phyloP scores from a whole-genome alignment of 2,113 vertebrate genomes.

The Strigops habroptila region DNA sequence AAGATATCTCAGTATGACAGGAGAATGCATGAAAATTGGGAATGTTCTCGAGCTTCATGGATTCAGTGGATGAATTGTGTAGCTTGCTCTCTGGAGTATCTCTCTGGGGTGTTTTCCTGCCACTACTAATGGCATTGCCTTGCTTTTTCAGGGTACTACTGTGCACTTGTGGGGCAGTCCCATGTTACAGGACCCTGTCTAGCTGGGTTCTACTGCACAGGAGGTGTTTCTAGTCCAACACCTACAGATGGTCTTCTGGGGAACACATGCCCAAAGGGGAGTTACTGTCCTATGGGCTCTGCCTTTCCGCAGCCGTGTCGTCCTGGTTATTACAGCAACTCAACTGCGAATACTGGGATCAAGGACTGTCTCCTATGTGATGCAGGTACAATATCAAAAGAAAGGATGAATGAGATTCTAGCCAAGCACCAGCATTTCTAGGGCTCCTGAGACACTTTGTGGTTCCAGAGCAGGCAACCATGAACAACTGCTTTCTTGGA shows the following conservation, averaged over 20 bases:
- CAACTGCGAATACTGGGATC: slow-evolving; percentile 63
- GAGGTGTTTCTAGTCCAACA: slow-evolving; percentile 64
- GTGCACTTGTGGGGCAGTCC: slow-evolving; percentile 67
- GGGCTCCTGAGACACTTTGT: not conserved
- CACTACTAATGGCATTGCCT: not conserved
- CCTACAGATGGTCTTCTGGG: slow-evolving; percentile 75
- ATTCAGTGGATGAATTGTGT: too few species aligned
- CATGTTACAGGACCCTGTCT: slow-evolving; percentile 72
- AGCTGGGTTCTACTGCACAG: slow-evolving; percentile 78
- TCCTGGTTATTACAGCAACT: slow-evolving; percentile 78
- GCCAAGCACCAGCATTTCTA: not conserved
- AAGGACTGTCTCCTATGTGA: slow-evolving; percentile 78
- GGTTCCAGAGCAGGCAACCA: not conserved
- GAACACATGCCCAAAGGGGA: slow-evolving; percentile 74
- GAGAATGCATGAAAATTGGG: not conserved
- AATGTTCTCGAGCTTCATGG: not conserved
- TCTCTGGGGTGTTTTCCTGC: not conserved
- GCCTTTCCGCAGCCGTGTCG: slow-evolving; percentile 76
- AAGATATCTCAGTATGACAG: not conserved
- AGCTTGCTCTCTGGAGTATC: not conserved
- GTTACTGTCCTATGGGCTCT: slow-evolving; percentile 82
- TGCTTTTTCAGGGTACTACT: slow-evolving; percentile 76
- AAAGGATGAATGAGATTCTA: accelerated
- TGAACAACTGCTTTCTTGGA: not conserved
- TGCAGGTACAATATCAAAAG: slow-evolving; percentile 66